Base-by-base conservation (phyloP, 1,140 invertebrate species). In the Phocides pigmalion region DNA sequence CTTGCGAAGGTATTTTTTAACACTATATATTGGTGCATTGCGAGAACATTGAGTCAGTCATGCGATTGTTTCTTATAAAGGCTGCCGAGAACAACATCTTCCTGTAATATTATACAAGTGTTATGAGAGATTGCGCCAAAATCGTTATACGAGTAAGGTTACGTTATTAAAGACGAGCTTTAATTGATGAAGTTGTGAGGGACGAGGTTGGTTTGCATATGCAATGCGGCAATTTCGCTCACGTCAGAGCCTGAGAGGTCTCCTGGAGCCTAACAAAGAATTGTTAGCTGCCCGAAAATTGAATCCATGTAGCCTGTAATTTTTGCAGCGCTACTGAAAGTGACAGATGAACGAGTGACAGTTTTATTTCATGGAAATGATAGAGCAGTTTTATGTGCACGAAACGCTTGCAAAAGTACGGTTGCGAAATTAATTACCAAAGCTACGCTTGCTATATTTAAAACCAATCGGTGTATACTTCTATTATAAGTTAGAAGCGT, bases 21-120 rank as follows among this genome's bases (percentile, higher is more conserved):
- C n/a, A n/a, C n/a, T n/a, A n/a, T n/a, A n/a, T 42, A 61, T 42
- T 62, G 35, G 63, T 73, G 79, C 79, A 62, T 74, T 71, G 76
- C 78, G 75, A 76, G 81, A 68, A 65, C 61, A 47, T 20, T 71
- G 19, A 66, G 44, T 20, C 51, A 72, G 72, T 71, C 64, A 76
- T 75, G 81, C 82, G 81, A 85, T 74, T 80, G 74, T 76, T 81
- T 70, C 51, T 70, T 49, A 47, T 19, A 62, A 32, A 49, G 32
- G 56, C 4, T 37, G n/a, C 32, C 44, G 44, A 25, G 44, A 14
- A 47, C 19, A 25, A 47, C 14, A 25, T 4, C 12, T 14, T 4
- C 6, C 16, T n/a, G n/a, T n/a, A 19, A n/a, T 25, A 22, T 44
- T 58, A 19, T 5, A 14, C 25, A 25, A 20, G 14, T 37, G 9